Base-by-base conservation (phyloP, 2,888 invertebrate genomes). In the Drosophila imparisetae region DNA sequence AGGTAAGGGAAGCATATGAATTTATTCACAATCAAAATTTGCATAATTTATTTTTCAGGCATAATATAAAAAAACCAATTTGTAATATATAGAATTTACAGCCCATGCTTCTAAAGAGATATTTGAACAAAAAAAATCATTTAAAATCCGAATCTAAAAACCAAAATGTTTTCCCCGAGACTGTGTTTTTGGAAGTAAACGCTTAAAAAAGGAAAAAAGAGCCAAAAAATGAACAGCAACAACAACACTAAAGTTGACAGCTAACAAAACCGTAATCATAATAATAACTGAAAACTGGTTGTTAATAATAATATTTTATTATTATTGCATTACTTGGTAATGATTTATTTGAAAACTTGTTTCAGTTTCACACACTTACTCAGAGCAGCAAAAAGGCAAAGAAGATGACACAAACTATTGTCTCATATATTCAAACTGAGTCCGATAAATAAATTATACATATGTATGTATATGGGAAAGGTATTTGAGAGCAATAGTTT, bases 291-390 rank as follows among this genome's bases (percentile, higher is more conserved):
- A 86, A 79, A 84, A 84, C 83, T 72, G 83, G 83, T 83, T 84
- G 83, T 75, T 86, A 83, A 86, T 83, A 80, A 75, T 72, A 83
- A 86, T 83, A 84, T 86, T 84, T 84, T 84, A 84, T 84, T 83
- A 78, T 86, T 84, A 86, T 84, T 84, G 84, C 86, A 81, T 84
- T 86, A 86, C 86, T 78, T 74, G 84, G 86, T 81, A 86, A 86
- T 84, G 84, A 84, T 84, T 81, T 72, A 84, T 84, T 80, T 75
- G 34, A 60, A 67, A 68, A 50, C 73, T 78, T 75, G 59, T 63
- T 71, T 74, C 53, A 73, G 80, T 80, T 80, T 66, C 59, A 68
- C 64, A 75, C 24, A 58, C 48, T 58, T 7, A 36, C 32, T 13
- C 21, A 27, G 30, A 13, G 3, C 36, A 40, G n/a, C 18, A 18